phyloP scores from a whole-genome alignment of 1,140 invertebrate genomes.

The Pogonomyrmex barbatus region DNA sequence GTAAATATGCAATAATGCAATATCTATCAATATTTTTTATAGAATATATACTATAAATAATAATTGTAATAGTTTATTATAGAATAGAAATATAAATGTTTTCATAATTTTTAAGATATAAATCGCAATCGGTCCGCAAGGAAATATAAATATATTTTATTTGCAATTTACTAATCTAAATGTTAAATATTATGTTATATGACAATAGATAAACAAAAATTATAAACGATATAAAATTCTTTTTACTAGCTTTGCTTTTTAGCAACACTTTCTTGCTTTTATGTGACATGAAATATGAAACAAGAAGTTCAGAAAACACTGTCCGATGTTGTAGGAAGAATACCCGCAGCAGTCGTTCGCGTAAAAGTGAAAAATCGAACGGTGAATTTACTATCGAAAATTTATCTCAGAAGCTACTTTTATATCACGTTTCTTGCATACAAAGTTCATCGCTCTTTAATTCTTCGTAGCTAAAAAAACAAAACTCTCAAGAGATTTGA shows the following conservation, averaged over 20 bases:
- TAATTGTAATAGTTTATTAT: neutral
- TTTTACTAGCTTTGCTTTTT: neutral
- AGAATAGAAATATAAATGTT: neutral
- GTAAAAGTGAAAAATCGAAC: conserved; percentile 45
- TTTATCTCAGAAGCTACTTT: conserved; percentile 21
- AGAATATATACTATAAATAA: neutral
- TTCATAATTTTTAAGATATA: neutral
- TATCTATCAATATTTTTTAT: neutral
- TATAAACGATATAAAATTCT: neutral
- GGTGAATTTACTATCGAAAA: conserved; percentile 49
- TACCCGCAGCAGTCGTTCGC: conserved; percentile 12
- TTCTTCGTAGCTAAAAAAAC: neutral
- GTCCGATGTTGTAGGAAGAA: conserved; percentile 11
- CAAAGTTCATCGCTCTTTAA: conserved; percentile 13
- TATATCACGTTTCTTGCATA: conserved; percentile 13
- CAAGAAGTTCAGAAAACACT: conserved; percentile 15
- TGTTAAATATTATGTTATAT: neutral
- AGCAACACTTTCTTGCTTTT: neutral
- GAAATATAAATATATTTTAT: neutral
- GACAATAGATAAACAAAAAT: conserved; percentile 18
- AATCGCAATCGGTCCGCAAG: neutral
- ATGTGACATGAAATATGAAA: neutral
- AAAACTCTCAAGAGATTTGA: neutral
- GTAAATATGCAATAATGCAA: conserved; percentile 1
- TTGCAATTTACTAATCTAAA: neutral